Base-by-base conservation (phyloP, 2,797 vertebrate species). In the Catharus ustulatus region DNA sequence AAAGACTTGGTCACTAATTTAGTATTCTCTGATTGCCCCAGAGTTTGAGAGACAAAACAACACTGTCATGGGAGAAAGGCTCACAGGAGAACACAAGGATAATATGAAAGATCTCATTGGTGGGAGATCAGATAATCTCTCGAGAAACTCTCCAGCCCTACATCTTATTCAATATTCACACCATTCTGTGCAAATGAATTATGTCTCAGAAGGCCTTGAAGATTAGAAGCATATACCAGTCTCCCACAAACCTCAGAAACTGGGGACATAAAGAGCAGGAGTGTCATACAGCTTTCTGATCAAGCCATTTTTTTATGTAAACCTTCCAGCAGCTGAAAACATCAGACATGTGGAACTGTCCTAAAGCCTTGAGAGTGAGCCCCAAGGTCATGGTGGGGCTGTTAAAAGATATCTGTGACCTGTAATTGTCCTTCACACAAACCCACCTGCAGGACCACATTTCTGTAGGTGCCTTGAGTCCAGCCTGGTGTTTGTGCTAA, bases 301-400 rank as follows among this genome's bases (percentile, higher is more conserved):
- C 29, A 62, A 61, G 46, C 9, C 23, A 4, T 69, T 59, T 19
- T 19, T 5, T 11, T 42, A 20, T 3, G 8, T 77, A 49, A 84
- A 64, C 26, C 24, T 83, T 54, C 24, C 15, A 17, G 30, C 36
- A 43, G 36, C 54, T 84, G 66, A 48, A 49, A 80, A 40, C 26
- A 21, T 18, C 20, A 22, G n/a, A 18, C 27, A 8, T 2, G 9
- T 24, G 57, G 40, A 61, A 27, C 63, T 48, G 1, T 32, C 20
- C 54, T 54, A 55, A 82, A 77, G 49, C 59, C 5, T 0, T 38
- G 16, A 55, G 63, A 61, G 11, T 1, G 27, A 49, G 24, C 48
- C 69, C 40, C 0, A 0, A 73, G 40, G 23, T 18, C 0, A 0
- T 4, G 13, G 15, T n/a, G 27, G 26, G 52, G 42, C 69, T 79